phyloP scores from a whole-genome alignment of 1,140 invertebrate genomes.

The Drosophila malerkotliana region DNA sequence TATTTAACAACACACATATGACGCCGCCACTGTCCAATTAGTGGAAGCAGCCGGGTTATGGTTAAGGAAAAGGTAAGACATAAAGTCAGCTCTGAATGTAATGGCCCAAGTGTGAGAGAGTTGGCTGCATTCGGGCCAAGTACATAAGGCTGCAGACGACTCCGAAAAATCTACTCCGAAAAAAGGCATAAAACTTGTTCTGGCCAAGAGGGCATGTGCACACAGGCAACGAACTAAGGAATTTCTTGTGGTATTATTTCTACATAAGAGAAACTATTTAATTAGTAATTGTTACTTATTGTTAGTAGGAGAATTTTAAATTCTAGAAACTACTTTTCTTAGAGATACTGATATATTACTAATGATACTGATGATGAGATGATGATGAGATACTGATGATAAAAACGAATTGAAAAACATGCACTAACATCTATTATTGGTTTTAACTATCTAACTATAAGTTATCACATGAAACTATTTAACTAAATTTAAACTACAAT shows the following conservation, averaged over 20 bases:
- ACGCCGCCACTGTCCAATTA: conserved; percentile 70
- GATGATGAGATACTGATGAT: too few relatives aligned
- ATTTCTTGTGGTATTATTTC: background rate
- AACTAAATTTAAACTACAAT: too few relatives aligned
- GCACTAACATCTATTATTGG: too few relatives aligned
- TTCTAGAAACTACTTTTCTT: too few relatives aligned
- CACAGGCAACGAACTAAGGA: too few relatives aligned
- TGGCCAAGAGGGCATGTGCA: background rate
- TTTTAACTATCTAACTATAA: too few relatives aligned
- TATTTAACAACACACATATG: conserved; percentile 48
- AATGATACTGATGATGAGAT: too few relatives aligned
- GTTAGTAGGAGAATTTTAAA: too few relatives aligned
- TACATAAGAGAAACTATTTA: background rate
- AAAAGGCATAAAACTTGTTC: conserved; percentile 41
- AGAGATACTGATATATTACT: too few relatives aligned
- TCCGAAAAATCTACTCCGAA: conserved; percentile 49
- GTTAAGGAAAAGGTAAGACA: conserved; percentile 36
- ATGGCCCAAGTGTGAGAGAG: conserved; percentile 25
- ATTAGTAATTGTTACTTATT: background rate
- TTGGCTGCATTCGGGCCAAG: conserved; percentile 19
- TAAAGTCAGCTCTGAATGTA: conserved; percentile 21
- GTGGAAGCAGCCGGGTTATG: conserved; percentile 55
- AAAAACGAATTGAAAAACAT: too few relatives aligned
- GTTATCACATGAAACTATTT: too few relatives aligned
- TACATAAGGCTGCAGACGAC: conserved; percentile 29